These are phyloP conservation scores for Drosophila erecta DNA, from an alignment of 1,140 invertebrate genomes.

Conservation along the genomic window DNA sequence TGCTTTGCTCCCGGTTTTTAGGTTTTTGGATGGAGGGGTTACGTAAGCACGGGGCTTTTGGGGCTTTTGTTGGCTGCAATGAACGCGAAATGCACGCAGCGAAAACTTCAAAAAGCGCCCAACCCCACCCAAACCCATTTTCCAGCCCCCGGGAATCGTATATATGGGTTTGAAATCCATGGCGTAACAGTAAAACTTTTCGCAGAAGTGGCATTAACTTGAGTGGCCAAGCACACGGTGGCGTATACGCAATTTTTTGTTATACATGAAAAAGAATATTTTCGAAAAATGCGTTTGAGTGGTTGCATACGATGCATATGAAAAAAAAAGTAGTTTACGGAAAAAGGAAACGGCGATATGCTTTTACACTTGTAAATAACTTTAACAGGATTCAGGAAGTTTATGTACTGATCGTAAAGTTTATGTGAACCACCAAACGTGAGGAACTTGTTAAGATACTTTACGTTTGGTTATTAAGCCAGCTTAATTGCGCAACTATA, in stretches of 20 bases:
- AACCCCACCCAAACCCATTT: too few relatives aligned
- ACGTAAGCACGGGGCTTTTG: constrained; percentile 35
- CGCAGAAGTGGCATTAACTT: constrained; percentile 64
- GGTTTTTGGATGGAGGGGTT: constrained; percentile 5
- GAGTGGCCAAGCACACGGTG: constrained; percentile 52
- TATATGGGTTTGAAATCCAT: constrained; percentile 40
- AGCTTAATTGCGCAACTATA: neutral
- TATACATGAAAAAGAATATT: constrained; percentile 22
- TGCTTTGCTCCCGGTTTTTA: constrained; percentile 5
- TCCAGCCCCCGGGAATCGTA: neutral
- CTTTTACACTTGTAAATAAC: constrained; percentile 14
- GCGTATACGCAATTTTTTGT: constrained; percentile 64
- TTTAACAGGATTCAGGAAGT: constrained; percentile 26
- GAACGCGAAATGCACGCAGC: constrained; percentile 74
- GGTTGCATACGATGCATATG: constrained; percentile 7
- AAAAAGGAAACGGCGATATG: constrained; percentile 23
- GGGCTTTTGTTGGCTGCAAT: constrained; percentile 54
- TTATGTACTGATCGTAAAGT: neutral
- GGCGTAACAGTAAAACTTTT: constrained; percentile 67
- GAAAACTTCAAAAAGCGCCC: constrained; percentile 70
- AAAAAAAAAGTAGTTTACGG: constrained; percentile 10
- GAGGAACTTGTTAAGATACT: neutral
- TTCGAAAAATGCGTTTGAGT: constrained; percentile 31
- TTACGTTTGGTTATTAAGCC: neutral
- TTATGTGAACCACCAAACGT: neutral